Evolutionary conservation across 2,113 vertebrate species (phyloP), one percentile per base, ranked within the genome.

Genomic region (Phaethornis superciliosus): DNA sequence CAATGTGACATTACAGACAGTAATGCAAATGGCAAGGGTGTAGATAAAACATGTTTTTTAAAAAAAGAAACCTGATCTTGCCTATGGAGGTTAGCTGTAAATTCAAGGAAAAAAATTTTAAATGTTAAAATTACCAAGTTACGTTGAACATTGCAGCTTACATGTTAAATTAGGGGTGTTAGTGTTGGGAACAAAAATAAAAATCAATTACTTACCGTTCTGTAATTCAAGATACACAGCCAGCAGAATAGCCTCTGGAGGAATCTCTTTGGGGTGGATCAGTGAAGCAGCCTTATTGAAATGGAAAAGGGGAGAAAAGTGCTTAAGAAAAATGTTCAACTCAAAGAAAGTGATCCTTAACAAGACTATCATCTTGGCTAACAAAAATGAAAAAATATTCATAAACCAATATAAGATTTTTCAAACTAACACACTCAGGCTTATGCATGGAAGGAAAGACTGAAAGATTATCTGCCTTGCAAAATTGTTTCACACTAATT

Each of bases 181-280:
- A 22, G 52, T 14, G 14, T 24, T 62, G 19, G 24, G 12, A 11
- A 44, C 55, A 55, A 32, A 56, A 54, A 28, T 28, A 35, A 35
- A n/a, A 52, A 35, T 17, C 9, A 23, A 9, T 40, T n/a, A 70
- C 95, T 96, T 84, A 99, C 99, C 99, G 0, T 99, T 99, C 95
- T 99, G 99, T 55, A 99, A 97, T 85, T 99, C 99, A 14, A 99
- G 97, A 95, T 99, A 99, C 5, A 99, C 99, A 5, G 98, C 99
- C 95, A 99, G 93, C 80, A 99, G 94, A 93, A 99, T 99, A 55
- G 99, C 99, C 96, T 99, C 99, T 4, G 99, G 99, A 42, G 99
- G 99, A 80, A 99, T 98, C 97, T 99, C 99, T 96, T 99, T 99
- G 12, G 98, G 98, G 94, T 99, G 99, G 92, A 99, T 98, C 98